Conservation (phyloP, 2,797 vertebrate genomes). For the Sternotherus odoratus region DNA sequence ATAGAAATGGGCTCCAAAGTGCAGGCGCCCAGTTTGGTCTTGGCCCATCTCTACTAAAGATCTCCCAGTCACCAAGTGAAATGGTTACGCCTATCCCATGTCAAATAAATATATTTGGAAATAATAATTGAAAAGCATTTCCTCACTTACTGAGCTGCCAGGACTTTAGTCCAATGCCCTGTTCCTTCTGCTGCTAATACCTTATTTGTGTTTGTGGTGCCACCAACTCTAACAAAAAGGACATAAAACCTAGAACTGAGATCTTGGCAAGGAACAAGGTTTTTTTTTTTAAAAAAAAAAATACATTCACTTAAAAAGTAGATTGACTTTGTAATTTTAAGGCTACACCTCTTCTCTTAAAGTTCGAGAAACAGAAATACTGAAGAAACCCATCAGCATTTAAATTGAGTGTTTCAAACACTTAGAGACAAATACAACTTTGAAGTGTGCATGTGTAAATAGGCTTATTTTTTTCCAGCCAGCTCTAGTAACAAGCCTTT, state of each 20-base stretch:
- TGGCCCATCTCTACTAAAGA: not conserved
- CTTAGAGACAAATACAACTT: not conserved
- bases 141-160: not conserved
- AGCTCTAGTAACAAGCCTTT: fast-evolving
- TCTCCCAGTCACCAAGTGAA: not conserved
- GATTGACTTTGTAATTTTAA: not conserved
- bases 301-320: not conserved
- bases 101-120: not conserved
- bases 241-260: not conserved
- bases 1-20: not conserved
- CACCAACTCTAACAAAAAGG: not conserved
- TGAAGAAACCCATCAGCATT: not conserved
- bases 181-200: not conserved
- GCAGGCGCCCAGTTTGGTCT: not conserved
- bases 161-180: not conserved
- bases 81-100: not conserved
- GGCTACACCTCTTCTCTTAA: not conserved
- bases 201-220: not conserved
- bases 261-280: not conserved
- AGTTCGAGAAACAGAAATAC: not conserved
- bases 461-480: fast-evolving
- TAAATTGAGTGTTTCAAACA: fast-evolving
- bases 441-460: not conserved
- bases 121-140: not conserved
- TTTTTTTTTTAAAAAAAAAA: not conserved